Base-by-base conservation (phyloP, 2,888 invertebrate species). In the Malthinus seriepunctatus region DNA sequence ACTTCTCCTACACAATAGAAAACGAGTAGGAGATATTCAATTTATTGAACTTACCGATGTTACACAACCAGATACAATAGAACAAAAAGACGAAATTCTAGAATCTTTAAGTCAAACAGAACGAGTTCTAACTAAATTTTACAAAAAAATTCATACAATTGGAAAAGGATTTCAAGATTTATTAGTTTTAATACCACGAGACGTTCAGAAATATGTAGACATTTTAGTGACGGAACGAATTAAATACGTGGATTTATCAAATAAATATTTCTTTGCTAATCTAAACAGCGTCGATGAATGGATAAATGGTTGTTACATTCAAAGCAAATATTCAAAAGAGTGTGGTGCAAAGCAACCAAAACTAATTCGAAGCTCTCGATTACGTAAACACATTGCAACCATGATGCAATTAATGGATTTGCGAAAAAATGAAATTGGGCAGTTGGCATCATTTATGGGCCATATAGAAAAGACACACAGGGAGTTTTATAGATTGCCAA, bases 381-480 rank as follows among this genome's bases (percentile, higher is more conserved):
- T 65, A 50, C 39, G 67, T 42, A 66, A 67, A 42, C 67, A 67
- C 33, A 63, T 67, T 8, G 67, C 63, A 11, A 67, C 65, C 14
- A 58, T 66, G 44, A 42, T 44, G 39, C 51, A 50, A 15, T 15
- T 37, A 11, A 37, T 50, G 14, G 32, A 39, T 42, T 44, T 51
- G 15, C 9, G 34, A 12, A 10, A 45, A 5, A 53, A 56, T 37
- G 46, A 53, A 34, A 45, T 46, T 14, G 37, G 45, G 6, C 49
- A 49, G 23, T 37, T 49, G 35, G 49, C 49, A 11, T 44, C 50
- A 31, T 56, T 51, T 50, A 46, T 56, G 45, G 51, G 45, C 14
- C 56, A 56, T 35, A 51, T 44, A 10, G 47, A 53, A 51, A 51
- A 51, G 12, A 49, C 51, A 1, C 51, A 51, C 33, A 32, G 31